phyloP scores from a whole-genome alignment of 2,113 vertebrate genomes.

The Cygnus buccinator region DNA sequence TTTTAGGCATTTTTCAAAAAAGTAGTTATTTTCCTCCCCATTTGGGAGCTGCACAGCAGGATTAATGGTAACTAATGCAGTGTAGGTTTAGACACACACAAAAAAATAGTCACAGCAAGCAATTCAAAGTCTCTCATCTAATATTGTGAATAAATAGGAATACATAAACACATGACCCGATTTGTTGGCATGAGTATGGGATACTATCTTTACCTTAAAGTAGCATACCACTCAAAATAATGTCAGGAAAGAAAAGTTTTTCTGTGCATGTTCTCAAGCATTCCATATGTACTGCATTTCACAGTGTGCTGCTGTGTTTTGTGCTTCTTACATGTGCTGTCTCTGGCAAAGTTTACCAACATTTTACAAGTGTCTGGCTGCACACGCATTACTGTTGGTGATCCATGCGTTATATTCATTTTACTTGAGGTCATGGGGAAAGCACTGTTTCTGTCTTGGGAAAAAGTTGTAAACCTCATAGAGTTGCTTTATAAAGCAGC shows the following conservation, averaged over 20 bases:
- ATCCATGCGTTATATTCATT: background rate
- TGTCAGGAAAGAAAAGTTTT: background rate
- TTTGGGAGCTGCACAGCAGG: slow-evolving; percentile 4
- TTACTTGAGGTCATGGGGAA: slow-evolving; percentile 7
- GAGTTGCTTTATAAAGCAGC: slow-evolving; percentile 40
- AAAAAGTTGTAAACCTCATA: slow-evolving; percentile 41
- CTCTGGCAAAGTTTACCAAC: background rate
- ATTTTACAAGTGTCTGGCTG: slow-evolving; percentile 11
- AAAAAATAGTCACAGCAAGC: background rate
- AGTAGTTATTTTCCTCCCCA: slow-evolving; percentile 45
- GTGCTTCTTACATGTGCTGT: background rate
- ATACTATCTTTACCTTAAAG: background rate
- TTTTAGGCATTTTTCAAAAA: slow-evolving; percentile 53
- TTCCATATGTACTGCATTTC: background rate
- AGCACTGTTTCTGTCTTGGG: slow-evolving; percentile 41
- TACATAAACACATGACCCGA: background rate
- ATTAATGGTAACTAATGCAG: slow-evolving; percentile 64
- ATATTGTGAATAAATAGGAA: slow-evolving; percentile 34
- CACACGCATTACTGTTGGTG: background rate
- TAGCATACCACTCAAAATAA: background rate
- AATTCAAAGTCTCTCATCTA: slow-evolving; percentile 24
- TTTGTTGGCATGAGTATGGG: background rate
- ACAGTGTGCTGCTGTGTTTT: background rate
- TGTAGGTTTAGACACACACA: slow-evolving; percentile 16
- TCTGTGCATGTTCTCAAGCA: background rate